Conservation (phyloP, 2,888 invertebrate species). For the Aleiodes alternator region DNA sequence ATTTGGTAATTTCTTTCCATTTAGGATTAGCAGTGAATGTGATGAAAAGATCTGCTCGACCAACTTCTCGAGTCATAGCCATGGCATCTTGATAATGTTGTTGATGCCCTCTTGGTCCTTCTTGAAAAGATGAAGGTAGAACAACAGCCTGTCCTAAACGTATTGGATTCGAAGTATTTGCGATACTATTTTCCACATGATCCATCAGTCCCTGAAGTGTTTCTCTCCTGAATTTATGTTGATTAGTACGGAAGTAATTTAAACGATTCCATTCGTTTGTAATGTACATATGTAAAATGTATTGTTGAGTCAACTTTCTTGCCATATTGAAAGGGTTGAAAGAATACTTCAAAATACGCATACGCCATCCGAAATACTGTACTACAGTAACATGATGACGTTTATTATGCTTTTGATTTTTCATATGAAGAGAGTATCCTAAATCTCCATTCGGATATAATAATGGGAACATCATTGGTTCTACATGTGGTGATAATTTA, state of each 20-base stretch:
- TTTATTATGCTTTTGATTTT: background rate
- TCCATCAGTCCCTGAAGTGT: background rate
- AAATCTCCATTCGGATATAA: background rate
- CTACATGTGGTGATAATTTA: background rate
- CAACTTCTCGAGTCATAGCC: conserved; percentile 23
- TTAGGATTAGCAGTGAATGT: conserved; percentile 50
- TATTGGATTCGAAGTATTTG: no score
- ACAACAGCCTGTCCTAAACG: conserved; percentile 4
- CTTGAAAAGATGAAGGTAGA: conserved; percentile 25
- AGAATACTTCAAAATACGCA: no score
- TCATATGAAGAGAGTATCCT: background rate
- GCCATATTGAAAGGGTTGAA: background rate
- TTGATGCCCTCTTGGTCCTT: background rate
- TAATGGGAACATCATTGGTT: background rate
- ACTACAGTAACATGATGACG: no score
- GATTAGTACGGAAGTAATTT: background rate
- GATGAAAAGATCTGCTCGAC: conserved; percentile 49
- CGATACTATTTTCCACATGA: conserved; percentile 1
- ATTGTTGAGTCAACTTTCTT: background rate
- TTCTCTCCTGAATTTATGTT: background rate
- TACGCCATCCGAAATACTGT: no score
- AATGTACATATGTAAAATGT: background rate
- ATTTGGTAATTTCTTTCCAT: conserved; percentile 47
- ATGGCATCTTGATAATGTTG: conserved; percentile 37
- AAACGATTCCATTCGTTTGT: conserved; percentile 3